These are phyloP conservation scores for Alces alces DNA, from an alignment of 2,113 vertebrate genomes.

Conservation along the genomic window DNA sequence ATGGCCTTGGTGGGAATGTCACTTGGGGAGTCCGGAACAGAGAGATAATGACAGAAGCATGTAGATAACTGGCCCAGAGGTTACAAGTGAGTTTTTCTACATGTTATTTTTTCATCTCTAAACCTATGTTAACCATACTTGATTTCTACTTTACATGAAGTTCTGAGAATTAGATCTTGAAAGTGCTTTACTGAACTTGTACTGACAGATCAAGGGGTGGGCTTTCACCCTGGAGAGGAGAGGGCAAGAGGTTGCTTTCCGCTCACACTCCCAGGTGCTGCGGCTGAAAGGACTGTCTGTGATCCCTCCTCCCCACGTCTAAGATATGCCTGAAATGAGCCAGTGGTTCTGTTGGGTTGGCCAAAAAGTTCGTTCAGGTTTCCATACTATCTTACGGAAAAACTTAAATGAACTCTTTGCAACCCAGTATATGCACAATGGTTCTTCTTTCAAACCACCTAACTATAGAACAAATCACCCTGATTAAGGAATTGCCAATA, in stretches of 20 bases:
- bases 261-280: too few species aligned
- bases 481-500: neutral
- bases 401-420: neutral
- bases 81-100: neutral
- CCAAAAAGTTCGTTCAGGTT: neutral
- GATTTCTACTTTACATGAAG: neutral
- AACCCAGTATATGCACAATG: neutral
- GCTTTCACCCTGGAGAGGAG: neutral
- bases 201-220: neutral
- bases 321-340: neutral
- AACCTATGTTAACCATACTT: neutral
- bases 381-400: neutral
- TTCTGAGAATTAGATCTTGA: neutral
- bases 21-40: neutral
- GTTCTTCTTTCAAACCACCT: neutral
- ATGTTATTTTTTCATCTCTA: neutral
- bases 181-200: neutral
- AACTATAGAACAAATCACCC: neutral
- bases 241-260: neutral
- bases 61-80: neutral
- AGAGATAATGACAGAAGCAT: neutral
- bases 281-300: neutral
- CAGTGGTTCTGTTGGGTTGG: neutral
- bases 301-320: neutral
- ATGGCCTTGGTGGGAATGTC: neutral